Percentiles rank a stretch among this genome's conserved stretches.
Conservation (phyloP, 2,888 invertebrate genomes). For the Nomada hirtipes region DNA sequence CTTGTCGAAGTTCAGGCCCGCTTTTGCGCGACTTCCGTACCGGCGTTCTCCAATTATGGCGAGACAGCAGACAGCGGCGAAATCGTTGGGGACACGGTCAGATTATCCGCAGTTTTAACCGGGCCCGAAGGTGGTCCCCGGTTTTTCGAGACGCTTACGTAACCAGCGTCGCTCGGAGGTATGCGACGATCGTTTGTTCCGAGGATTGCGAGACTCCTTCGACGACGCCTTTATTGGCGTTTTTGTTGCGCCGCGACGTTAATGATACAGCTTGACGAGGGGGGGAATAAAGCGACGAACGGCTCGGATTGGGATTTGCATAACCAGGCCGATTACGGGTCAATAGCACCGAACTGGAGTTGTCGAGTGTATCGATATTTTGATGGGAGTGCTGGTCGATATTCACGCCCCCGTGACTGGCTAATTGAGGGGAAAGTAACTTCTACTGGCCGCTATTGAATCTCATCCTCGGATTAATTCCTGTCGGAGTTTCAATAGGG, state of each 20-base stretch:
- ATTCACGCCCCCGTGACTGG: conserved; percentile 28
- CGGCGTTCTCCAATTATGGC: conserved; percentile 64
- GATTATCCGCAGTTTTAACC: conserved; percentile 56
- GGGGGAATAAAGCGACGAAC: background rate
- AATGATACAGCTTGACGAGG: conserved; percentile 23
- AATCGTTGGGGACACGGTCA: conserved; percentile 39
- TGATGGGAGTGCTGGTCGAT: conserved; percentile 26
- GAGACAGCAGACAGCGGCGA: conserved; percentile 39
- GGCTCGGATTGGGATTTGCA: conserved; percentile 31
- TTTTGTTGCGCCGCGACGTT: conserved; percentile 2
- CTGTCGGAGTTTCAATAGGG: background rate
- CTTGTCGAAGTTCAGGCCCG: conserved; percentile 41
- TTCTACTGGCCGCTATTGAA: conserved; percentile 15
- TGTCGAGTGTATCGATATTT: conserved; percentile 33
- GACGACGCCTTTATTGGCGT: conserved; percentile 30
- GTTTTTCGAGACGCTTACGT: conserved; percentile 24
- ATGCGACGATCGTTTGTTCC: conserved; percentile 6
- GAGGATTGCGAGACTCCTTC: conserved; percentile 36
- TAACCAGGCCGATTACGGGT: conserved; percentile 33
- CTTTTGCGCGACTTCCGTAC: conserved; percentile 39
- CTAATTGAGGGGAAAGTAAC: conserved; percentile 37
- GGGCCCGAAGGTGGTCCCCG: conserved; percentile 32
- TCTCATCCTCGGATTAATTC: conserved; percentile 3
- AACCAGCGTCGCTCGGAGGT: conserved; percentile 23
- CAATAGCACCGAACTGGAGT: conserved; percentile 28